These are phyloP conservation scores for Blastomussa wellsi DNA, from an alignment of 92 coral and sea anemone species.

Conservation along the genomic window DNA sequence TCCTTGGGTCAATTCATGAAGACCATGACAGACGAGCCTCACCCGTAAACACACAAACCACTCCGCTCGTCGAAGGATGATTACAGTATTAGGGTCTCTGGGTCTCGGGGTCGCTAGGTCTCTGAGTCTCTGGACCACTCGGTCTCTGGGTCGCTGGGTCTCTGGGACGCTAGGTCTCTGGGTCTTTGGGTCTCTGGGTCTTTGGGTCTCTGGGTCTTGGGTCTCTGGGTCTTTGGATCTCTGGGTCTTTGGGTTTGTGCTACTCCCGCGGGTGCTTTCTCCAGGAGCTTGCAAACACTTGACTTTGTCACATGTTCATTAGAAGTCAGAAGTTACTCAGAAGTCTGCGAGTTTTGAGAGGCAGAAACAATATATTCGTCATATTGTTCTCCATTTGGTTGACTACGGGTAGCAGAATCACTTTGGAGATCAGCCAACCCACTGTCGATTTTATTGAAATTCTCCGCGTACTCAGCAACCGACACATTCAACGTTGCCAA, in stretches of 20 bases:
- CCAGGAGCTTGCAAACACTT: neutral
- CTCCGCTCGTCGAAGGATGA: slow-evolving; percentile 56
- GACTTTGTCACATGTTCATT: neutral
- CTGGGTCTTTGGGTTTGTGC: too few relatives aligned
- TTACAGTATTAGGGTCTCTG: slow-evolving; percentile 13
- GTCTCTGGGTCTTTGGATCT: too few relatives aligned
- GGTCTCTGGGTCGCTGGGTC: neutral
- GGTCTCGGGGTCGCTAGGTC: neutral
- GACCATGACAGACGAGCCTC: slow-evolving; percentile 37
- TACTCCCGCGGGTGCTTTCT: neutral
- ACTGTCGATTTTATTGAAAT: slow-evolving; percentile 26
- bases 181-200: slow-evolving; percentile 4
- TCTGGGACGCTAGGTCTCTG: neutral
- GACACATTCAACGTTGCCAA: slow-evolving; percentile 19
- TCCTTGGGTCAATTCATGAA: slow-evolving; percentile 52
- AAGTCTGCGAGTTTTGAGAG: slow-evolving; percentile 21
- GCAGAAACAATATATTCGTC: slow-evolving; percentile 32
- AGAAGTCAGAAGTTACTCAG: slow-evolving; percentile 3
- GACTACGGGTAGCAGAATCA: neutral
- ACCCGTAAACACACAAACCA: slow-evolving; percentile 54
- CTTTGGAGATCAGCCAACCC: slow-evolving; percentile 33
- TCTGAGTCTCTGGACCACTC: neutral
- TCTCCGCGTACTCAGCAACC: slow-evolving; percentile 13
- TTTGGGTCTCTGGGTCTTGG: too few relatives aligned
- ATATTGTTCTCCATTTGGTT: slow-evolving; percentile 21